Evolutionary conservation across 2,113 vertebrate species (phyloP).

Genomic region (Emydocephalus ijimae): DNA sequence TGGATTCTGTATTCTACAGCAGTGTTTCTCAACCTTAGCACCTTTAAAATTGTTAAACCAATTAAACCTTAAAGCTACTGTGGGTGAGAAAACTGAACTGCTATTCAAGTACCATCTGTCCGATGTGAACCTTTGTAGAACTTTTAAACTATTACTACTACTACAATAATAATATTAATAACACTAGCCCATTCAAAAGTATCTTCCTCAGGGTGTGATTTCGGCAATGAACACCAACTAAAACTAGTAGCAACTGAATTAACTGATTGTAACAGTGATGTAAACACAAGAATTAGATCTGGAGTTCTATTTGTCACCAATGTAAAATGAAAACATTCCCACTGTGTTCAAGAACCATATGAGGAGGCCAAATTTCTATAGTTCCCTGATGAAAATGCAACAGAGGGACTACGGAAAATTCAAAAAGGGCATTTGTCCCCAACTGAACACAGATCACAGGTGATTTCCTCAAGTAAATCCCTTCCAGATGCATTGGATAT

Average conservation of each 20-base stretch:
- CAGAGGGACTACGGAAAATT: neutral
- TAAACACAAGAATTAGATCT: neutral
- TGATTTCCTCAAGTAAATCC: neutral
- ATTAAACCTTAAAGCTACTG: neutral
- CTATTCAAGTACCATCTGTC: slow-evolving; percentile 10
- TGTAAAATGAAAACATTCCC: neutral
- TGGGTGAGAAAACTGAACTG: neutral
- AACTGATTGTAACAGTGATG: neutral
- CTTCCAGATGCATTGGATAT: neutral
- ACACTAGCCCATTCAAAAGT: neutral
- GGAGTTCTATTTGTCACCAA: neutral
- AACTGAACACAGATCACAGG: neutral
- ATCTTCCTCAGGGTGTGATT: neutral
- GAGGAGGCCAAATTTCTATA: neutral
- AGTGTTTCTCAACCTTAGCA: neutral
- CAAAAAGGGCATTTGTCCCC: neutral
- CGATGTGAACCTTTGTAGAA: neutral
- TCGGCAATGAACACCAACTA: neutral
- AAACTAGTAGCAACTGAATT: neutral
- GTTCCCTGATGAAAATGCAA: neutral
- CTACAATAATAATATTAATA: neutral
- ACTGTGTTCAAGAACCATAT: neutral
- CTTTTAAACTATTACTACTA: slow-evolving; percentile 40
- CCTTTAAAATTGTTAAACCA: neutral
- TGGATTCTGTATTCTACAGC: neutral